Evolutionary conservation across 1,140 invertebrate species (phyloP).

Genomic region (Mizuhopecten yessoensis): DNA sequence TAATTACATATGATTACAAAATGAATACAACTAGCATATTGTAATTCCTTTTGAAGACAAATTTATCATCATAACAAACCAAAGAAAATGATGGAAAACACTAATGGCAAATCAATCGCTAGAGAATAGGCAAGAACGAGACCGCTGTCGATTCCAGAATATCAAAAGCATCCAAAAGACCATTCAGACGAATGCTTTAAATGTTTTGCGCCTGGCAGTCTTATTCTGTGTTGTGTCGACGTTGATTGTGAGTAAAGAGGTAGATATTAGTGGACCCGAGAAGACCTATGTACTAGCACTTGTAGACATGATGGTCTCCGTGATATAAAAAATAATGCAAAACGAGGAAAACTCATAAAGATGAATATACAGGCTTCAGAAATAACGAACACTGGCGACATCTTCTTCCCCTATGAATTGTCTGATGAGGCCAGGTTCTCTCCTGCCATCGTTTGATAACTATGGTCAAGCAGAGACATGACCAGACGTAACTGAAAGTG

Average conservation of each 20-base stretch:
- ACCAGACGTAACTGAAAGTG: background rate
- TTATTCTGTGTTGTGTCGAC: background rate
- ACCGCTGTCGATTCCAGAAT: background rate
- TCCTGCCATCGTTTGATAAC: background rate
- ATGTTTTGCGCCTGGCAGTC: background rate
- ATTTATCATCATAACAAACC: too few relatives aligned
- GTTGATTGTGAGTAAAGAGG: background rate
- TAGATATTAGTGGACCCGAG: background rate
- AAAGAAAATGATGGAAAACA: too few relatives aligned
- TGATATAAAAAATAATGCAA: background rate
- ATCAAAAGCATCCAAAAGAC: background rate
- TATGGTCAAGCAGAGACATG: background rate
- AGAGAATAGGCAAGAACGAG: background rate
- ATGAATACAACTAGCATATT: too few relatives aligned
- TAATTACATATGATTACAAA: too few relatives aligned
- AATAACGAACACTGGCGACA: background rate
- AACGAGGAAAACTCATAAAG: background rate
- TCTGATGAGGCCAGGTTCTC: slow-evolving; percentile 8
- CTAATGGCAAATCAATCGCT: too few relatives aligned
- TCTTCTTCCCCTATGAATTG: background rate
- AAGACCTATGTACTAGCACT: background rate
- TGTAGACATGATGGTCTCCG: background rate
- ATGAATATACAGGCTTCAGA: background rate
- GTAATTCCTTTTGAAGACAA: too few relatives aligned
- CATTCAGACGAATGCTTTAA: background rate